Percentiles rank a stretch among this genome's conserved stretches.
Evolutionary conservation across 1,140 invertebrate genomes (phyloP).

Genomic region (Drosophila santomea): DNA sequence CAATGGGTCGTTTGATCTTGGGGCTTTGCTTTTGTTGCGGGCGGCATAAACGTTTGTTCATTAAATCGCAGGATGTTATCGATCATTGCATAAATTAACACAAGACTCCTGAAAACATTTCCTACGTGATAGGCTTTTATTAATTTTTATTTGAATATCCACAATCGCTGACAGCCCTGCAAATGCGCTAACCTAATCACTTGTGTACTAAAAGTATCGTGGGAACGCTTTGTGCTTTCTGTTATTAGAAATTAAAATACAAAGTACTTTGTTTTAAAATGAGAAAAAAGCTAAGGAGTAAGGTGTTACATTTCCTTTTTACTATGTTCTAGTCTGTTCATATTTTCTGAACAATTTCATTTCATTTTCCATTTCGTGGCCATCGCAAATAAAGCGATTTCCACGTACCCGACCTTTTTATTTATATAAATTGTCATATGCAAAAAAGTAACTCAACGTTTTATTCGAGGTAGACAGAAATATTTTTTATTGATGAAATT

Average conservation of each 20-base stretch:
- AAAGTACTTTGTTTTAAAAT: too few species aligned
- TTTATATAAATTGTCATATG: conserved; percentile 60
- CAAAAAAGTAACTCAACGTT: conserved; percentile 11
- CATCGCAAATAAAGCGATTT: neutral
- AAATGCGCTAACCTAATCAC: neutral
- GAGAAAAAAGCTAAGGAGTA: too few species aligned
- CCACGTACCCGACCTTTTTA: conserved; percentile 26
- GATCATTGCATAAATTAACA: conserved; percentile 82
- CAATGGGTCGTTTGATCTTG: conserved; percentile 36
- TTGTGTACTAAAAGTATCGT: neutral
- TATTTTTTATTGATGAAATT: conserved; percentile 83
- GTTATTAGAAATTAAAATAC: too few species aligned
- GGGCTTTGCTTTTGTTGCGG: conserved; percentile 59
- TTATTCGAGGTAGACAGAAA: conserved; percentile 50
- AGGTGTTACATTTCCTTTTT: neutral
- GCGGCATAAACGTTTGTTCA: conserved; percentile 66
- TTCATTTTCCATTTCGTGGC: conserved; percentile 22
- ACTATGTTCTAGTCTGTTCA: neutral
- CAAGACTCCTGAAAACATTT: conserved; percentile 28
- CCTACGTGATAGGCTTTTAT: conserved; percentile 11
- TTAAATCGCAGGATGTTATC: conserved; percentile 82
- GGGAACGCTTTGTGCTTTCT: neutral
- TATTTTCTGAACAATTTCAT: conserved; percentile 17
- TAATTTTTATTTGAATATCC: conserved; percentile 59
- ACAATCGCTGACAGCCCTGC: neutral